Conservation (phyloP, 2,888 invertebrate genomes). For the Pyrochroa serraticornis region DNA sequence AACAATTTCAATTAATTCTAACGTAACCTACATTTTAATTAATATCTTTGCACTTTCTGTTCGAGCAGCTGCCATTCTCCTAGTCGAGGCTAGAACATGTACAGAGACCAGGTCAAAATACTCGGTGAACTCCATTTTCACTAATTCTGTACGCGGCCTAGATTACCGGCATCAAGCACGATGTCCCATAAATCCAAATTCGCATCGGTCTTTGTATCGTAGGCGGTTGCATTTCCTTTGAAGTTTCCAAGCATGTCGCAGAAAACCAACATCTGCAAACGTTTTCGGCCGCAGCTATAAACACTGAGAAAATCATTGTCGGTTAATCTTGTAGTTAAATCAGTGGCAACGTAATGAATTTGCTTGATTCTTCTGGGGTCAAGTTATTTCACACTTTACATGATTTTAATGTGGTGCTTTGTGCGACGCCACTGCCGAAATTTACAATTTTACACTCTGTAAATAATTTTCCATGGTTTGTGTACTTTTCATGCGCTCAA, state of each 20-base stretch:
- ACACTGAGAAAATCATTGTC: no score
- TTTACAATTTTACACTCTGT: conserved; percentile 9
- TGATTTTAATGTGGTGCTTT: no score
- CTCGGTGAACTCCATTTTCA: conserved; percentile 36
- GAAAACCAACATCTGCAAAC: no score
- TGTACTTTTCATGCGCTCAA: no score
- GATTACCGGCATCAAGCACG: conserved; percentile 19
- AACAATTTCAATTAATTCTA: conserved; percentile 18
- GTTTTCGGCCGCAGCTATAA: no score
- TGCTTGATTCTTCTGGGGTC: no score
- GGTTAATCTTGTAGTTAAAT: no score
- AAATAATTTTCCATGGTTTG: background rate
- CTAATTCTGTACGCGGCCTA: conserved; percentile 36
- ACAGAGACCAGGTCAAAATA: conserved; percentile 31
- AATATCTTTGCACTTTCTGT: conserved; percentile 28
- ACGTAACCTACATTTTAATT: conserved; percentile 28
- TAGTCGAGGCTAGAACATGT: conserved; percentile 1
- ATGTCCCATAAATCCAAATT: conserved; percentile 23
- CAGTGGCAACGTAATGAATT: no score
- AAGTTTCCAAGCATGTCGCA: no score
- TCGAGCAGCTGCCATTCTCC: conserved; percentile 23
- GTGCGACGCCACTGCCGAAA: background rate
- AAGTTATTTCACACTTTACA: no score
- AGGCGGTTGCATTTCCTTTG: conserved; percentile 1
- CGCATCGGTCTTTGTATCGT: background rate